Evolutionary conservation across 2,888 invertebrate species (phyloP), one percentile per base, ranked within the genome.

Genomic region (Scrobipalpa atriplicella): DNA sequence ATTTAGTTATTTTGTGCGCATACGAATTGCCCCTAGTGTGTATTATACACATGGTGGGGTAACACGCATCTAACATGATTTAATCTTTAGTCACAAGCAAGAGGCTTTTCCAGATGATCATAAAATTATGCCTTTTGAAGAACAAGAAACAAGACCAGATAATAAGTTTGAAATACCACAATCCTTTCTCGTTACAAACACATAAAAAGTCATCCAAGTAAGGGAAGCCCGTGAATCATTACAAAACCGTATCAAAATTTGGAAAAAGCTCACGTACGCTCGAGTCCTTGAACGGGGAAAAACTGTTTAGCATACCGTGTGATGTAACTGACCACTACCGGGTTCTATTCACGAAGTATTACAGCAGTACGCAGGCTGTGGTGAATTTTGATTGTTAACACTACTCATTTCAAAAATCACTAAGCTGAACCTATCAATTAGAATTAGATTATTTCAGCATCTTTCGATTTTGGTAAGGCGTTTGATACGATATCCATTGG

Each of bases 211-310:
- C 21, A 11, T 18, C 52, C 18, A 19, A 52, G 52, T 52, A 21
- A 52, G 21, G 52, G 21, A 52, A 21, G 10, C 54, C 36, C 21
- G 36, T 56, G 56, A 56, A 2, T 56, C 56, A 56, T 56, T 56
- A n/a, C 56, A 56, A 56, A 56, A 56, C 56, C 11, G 6, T 13
- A 11, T 11, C 9, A 10, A 56, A 56, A 13, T 56, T 36, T 56
- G 56, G 36, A 56, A 56, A 56, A 56, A 56, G 56, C n/a, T 56
- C 56, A 56, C 56, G 56, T 56, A 56, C 29, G 13, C 5, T 7
- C 21, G 56, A 56, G 56, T 56, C 56, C 56, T 56, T 56, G 56
- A 56, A 56, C 56, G 56, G 56, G 56, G 36, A 19, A 52, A 21
- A 2, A 2, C 19, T 7, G 56, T 36, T 21, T 56, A 29, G 56